These are phyloP conservation scores for Pseudois nayaur DNA, from an alignment of 2,113 vertebrate genomes.

Conservation along the genomic window DNA sequence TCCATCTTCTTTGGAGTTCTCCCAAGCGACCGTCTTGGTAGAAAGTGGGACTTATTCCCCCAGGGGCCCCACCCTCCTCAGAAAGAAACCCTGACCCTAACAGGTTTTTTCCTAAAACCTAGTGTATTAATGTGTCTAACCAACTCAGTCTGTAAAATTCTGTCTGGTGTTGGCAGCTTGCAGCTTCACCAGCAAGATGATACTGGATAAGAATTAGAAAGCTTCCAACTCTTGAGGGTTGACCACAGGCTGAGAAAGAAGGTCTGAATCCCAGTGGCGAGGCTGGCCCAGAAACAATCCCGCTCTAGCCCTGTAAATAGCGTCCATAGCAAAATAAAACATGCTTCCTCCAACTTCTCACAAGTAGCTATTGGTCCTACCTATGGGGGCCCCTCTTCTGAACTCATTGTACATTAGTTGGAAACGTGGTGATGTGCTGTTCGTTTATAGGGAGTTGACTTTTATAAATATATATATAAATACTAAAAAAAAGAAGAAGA, in stretches of 20 bases:
- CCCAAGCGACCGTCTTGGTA: not conserved
- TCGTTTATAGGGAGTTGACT: constrained; percentile 87
- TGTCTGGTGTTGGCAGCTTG: not conserved
- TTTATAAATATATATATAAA: constrained; percentile 78
- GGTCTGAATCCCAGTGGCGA: not conserved
- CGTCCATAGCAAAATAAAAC: constrained; percentile 69
- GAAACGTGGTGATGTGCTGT: constrained; percentile 85
- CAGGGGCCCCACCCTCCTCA: not conserved
- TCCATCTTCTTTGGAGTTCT: not conserved
- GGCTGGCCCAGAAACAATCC: constrained; percentile 15
- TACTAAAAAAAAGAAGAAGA: not conserved
- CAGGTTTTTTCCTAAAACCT: not conserved
- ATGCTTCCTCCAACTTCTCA: constrained; percentile 74
- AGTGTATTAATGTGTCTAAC: not conserved
- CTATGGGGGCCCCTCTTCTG: constrained; percentile 74
- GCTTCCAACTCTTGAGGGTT: not conserved
- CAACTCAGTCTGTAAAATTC: not conserved
- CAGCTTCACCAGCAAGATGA: not conserved
- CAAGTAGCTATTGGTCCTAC: constrained; percentile 80
- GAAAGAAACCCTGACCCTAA: not conserved
- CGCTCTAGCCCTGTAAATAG: constrained; percentile 82
- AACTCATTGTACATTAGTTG: constrained; percentile 87
- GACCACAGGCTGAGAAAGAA: not conserved
- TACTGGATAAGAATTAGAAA: not conserved
- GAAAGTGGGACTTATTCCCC: not conserved